Evolutionary conservation across 1,140 invertebrate species (phyloP), one percentile per base, ranked within the genome.

Genomic region (Drosophila punjabiensis): DNA sequence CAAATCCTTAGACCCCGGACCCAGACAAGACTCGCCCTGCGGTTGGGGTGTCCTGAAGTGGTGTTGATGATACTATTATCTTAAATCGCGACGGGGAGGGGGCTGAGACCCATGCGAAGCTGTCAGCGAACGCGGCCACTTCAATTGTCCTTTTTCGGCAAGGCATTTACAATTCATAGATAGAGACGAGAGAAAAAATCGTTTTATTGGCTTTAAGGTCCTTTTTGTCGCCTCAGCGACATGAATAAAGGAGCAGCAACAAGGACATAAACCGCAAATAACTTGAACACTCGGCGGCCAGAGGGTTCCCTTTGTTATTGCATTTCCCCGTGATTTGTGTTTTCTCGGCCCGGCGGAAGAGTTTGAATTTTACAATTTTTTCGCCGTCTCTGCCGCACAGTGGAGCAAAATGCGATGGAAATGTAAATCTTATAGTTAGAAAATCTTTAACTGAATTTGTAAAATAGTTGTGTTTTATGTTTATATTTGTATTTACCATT

Each of bases 61-160:
- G 86, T 77, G 91, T 90, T 92, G 91, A 92, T 92, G 91, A 92
- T 92, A 88, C 91, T 87, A 92, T 92, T 92, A 92, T 92, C 91
- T 92, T 82, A 91, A 76, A 92, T 91, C 88, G 85, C 85, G 82
- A 55, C 58, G 56, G 62, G 56, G 37, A 53, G 39, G 66, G 61
- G 37, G 18, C 74, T 39, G 60, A 77, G 75, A 71, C 68, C 80
- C 65, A 63, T 43, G 70, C 67, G 59, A 68, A 81, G 84, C 87
- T 92, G 83, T 90, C 86, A 82, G 55, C 74, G 67, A 71, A 68
- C 59, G 76, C 84, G 56, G 71, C 64, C 75, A 76, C 86, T 80
- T 86, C 82, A 88, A 88, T 82, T 82, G 86, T 90, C 86, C 82
- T 82, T 80, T 82, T 73, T 69, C 48, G 60, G 59, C 73, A 64